Evolutionary conservation across 2,797 vertebrate genomes (phyloP), one percentile per base, ranked within the genome.

Genomic region (Cuniculus paca): DNA sequence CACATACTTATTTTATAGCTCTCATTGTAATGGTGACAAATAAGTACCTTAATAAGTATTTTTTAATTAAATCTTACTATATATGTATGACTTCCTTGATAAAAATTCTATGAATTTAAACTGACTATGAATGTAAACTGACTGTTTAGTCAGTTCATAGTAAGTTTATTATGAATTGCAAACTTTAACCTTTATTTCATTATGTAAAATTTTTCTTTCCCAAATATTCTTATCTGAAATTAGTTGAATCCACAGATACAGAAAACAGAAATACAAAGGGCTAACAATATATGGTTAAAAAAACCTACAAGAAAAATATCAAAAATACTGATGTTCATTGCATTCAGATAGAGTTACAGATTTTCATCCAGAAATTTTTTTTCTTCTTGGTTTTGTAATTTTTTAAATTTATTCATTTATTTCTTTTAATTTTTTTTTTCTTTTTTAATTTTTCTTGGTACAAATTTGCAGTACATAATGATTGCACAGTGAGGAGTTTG

Each of bases 11-110:
- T 75, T 96, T 84, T 85, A 16, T 95, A 48, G 77, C 42, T 83
- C 19, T 93, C 65, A 88, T 26, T 56, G 56, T 94, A 80, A 28
- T 91, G 39, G 34, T 77, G 60, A 75, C 75, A 95, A 28, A 48
- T 88, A 45, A 12, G 63, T 94, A 72, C 61, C 36, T 80, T 89
- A 68, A 60, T 75, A 17, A 82, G 13, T 92, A 88, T 92, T 88
- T 82, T 68, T 81, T 20, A 82, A 70, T 92, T 90, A 31, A 92
- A 0, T 36, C 16, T 95, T 95, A 26, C 52, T 90, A 60, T 56
- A 48, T 80, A 90, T 63, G 95, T 26, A 65, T 54, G n/a, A 90
- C 52, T 52, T 52, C 52, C 52, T 52, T 52, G 52, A 52, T 52
- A 52, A 52, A 52, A 52, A 52, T 52, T 52, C 52, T 52, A 52